A percentile compares a stretch with the other conserved stretches of the same genome.
Evolutionary conservation across 2,888 invertebrate genomes (phyloP).

Genomic region (Electrophaes corylata): DNA sequence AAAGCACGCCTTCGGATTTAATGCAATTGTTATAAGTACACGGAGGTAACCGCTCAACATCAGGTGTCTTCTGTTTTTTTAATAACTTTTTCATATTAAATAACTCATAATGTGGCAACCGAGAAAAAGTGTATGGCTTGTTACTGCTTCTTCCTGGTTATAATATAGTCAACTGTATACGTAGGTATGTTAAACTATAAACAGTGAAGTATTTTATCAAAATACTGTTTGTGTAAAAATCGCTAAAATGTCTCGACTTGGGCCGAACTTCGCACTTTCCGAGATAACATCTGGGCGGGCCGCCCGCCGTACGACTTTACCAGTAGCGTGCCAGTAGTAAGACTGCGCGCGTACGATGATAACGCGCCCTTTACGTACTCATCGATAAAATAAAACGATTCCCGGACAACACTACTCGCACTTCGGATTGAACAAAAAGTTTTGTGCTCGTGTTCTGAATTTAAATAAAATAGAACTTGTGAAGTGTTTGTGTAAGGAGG

Average conservation of each 20-base stretch:
- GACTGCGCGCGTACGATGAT: conserved; percentile 56
- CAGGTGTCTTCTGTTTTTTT: too few species aligned
- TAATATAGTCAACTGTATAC: too few species aligned
- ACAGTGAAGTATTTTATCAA: too few species aligned
- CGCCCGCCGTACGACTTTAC: conserved; percentile 53
- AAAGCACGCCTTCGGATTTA: too few species aligned
- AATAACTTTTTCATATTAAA: too few species aligned
- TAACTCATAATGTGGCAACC: too few species aligned
- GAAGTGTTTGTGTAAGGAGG: conserved; percentile 37
- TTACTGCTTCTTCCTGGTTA: too few species aligned
- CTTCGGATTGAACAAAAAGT: conserved; percentile 34
- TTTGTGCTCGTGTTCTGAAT: conserved; percentile 32
- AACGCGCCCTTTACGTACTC: conserved; percentile 50
- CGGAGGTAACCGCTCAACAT: too few species aligned
- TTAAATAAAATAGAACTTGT: conserved; percentile 37
- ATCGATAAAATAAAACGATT: conserved; percentile 28
- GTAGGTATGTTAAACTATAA: too few species aligned
- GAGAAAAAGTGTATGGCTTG: too few species aligned
- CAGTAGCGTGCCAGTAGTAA: conserved; percentile 66
- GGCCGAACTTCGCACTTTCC: conserved; percentile 36
- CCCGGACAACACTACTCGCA: conserved; percentile 35
- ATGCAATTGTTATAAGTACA: too few species aligned
- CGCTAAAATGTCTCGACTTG: conserved; percentile 40
- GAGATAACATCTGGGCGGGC: conserved; percentile 77
- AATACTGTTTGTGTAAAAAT: neutral